Percentiles rank a stretch among this genome's conserved stretches.
Evolutionary conservation across 2,797 vertebrate genomes (phyloP).

Genomic region (Euphonia xanthogaster): DNA sequence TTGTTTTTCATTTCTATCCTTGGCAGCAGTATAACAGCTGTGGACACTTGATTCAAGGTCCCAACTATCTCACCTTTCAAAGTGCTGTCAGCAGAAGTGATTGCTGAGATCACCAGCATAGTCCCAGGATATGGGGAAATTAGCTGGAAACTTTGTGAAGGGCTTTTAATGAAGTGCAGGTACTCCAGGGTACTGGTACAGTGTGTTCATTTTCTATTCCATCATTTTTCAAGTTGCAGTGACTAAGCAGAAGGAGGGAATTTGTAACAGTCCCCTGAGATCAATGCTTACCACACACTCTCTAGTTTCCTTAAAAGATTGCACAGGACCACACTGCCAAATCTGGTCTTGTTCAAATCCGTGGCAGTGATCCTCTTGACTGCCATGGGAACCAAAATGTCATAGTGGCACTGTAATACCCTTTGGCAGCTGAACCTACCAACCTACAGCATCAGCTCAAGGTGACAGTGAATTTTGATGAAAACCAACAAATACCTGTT

Average conservation of each 20-base stretch:
- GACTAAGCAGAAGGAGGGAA: background rate
- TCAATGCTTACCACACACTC: background rate
- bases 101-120: background rate
- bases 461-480: background rate
- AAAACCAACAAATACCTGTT: background rate
- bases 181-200: background rate
- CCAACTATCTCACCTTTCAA: background rate
- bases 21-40: background rate
- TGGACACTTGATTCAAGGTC: background rate
- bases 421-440: background rate
- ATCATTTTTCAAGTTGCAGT: background rate
- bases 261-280: background rate
- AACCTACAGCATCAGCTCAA: background rate
- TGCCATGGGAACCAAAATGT: background rate
- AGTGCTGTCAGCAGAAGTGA: background rate
- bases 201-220: background rate
- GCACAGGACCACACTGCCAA: background rate
- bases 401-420: accelerated
- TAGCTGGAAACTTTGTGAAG: background rate
- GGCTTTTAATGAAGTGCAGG: background rate
- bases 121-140: background rate
- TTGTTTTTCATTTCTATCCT: background rate
- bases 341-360: background rate
- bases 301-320: background rate
- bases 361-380: background rate